A percentile compares a stretch with the other conserved stretches of the same genome.
Conservation (phyloP, 2,888 invertebrate species). For the Auanema sp. region DNA sequence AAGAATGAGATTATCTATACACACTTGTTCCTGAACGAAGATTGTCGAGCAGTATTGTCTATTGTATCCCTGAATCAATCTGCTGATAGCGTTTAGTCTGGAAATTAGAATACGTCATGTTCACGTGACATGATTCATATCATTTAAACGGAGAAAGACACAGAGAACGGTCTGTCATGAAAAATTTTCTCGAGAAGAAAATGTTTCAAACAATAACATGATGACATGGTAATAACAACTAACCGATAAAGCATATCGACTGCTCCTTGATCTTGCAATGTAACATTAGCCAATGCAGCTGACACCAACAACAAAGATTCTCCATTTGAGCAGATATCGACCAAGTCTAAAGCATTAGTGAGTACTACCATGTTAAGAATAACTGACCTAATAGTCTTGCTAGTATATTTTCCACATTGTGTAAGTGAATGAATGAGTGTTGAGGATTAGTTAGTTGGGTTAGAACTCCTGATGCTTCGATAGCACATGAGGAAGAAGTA, state of each 20-base stretch:
- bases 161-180: neutral
- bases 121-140: neutral
- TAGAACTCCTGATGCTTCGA: conserved; percentile 61
- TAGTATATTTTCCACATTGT: conserved; percentile 43
- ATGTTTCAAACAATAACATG: neutral
- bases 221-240: neutral
- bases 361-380: neutral
- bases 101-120: conserved; percentile 6
- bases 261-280: conserved; percentile 34
- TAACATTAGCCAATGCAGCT: conserved; percentile 58
- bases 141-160: neutral
- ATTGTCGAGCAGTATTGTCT: conserved; percentile 41
- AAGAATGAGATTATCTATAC: neutral
- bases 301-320: conserved; percentile 55
- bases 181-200: neutral
- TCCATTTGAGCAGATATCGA: conserved; percentile 47
- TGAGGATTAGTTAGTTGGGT: conserved; percentile 60
- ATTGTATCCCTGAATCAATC: conserved; percentile 44
- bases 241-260: conserved; percentile 39
- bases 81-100: conserved; percentile 49
- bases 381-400: conserved; percentile 36
- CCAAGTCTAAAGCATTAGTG: conserved; percentile 33
- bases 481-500: conserved; percentile 38
- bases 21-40: conserved; percentile 59
- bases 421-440: conserved; percentile 48